Evolutionary conservation across 2,888 invertebrate genomes (phyloP), one percentile per base, ranked within the genome.

Genomic region (Nomada ferruginata): DNA sequence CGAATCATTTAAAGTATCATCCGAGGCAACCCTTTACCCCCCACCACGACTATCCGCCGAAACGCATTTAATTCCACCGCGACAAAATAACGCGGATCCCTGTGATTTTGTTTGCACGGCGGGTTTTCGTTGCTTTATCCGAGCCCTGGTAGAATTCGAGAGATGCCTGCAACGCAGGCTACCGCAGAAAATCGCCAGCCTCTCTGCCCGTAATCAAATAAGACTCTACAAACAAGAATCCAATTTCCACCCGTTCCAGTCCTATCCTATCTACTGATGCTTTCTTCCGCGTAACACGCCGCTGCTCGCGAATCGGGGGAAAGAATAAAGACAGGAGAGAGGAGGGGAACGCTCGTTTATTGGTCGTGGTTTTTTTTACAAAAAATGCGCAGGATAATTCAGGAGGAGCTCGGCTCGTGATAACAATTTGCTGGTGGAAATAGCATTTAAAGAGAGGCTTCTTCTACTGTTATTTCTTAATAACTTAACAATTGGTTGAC

Each of bases 171-270:
- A 69, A 78, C 85, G 47, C 50, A 57, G 65, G 70, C 69, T 20
- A 72, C 74, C 78, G 47, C 84, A 60, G 70, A 76, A 86, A 84
- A 87, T 82, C 84, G 82, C 63, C 79, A 70, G 78, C 72, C 83
- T 26, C 65, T 44, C 57, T 29, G 23, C 59, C 70, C 69, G 79
- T 82, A 84, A 85, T 85, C 81, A 85, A 85, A 85, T 84, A 84
- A 84, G 82, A 84, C 82, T 85, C 79, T 26, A 76, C 82, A 84
- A 85, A 87, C 78, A 82, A 80, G 85, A 85, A 87, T 87, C 80
- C 85, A 83, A 87, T 87, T 84, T 84, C 84, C 75, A 73, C 72
- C 50, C 44, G 57, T 29, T 61, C 42, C 71, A 2, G 18, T n/a
- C 50, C 61, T 36, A 20, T 69, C n/a, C 69, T 20, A 44, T 70